Conservation (phyloP, 2,888 invertebrate species). For the Sepioteuthis lessoniana region DNA sequence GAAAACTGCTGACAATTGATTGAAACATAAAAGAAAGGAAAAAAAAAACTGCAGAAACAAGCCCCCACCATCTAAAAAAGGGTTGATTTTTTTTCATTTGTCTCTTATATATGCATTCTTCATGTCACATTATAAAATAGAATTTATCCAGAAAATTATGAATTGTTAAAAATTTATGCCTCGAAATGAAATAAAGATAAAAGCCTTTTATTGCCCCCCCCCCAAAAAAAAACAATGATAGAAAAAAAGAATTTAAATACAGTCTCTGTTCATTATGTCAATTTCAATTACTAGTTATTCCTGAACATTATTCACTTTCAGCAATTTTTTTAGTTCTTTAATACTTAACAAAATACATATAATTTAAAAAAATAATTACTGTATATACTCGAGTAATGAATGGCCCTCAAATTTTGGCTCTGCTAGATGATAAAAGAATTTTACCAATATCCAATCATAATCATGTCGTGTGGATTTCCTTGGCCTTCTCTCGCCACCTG, state of each 20-base stretch:
- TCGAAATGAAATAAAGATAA: neutral
- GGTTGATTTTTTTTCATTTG: neutral
- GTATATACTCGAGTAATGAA: no score
- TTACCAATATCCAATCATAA: no score
- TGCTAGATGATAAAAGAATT: no score
- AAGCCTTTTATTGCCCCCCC: neutral
- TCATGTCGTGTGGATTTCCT: no score
- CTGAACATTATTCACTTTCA: neutral
- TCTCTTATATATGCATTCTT: neutral
- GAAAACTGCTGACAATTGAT: neutral
- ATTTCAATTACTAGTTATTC: neutral
- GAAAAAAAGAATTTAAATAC: neutral
- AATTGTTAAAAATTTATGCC: neutral
- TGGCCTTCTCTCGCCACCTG: no score
- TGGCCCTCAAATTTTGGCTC: no score
- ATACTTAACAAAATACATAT: neutral
- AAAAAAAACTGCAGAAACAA: neutral
- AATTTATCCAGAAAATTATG: conserved; percentile 25
- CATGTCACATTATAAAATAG: neutral
- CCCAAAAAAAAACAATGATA: neutral
- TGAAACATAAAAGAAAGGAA: neutral
- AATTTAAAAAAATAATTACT: neutral
- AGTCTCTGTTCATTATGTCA: neutral
- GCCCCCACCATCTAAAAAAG: neutral
- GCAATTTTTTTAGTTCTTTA: neutral